Evolutionary conservation across 2,797 vertebrate species (phyloP).

Genomic region (Sandelia bainsii): DNA sequence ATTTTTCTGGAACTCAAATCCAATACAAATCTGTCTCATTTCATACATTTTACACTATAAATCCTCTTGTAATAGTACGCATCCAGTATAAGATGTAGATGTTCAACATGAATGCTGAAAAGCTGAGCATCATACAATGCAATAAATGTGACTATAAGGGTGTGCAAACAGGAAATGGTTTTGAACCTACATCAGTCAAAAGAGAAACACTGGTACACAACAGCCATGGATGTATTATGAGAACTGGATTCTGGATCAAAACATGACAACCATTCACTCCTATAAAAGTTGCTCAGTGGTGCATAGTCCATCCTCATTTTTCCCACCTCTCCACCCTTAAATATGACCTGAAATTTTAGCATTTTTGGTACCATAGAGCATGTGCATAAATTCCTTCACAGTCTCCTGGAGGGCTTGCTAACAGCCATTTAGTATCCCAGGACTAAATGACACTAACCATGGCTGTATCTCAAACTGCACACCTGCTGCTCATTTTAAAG

Average conservation of each 20-base stretch:
- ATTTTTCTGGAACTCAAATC: slow-evolving; percentile 40
- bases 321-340: too few species aligned
- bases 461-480: background rate
- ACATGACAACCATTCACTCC: too few species aligned
- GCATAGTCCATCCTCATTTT: too few species aligned
- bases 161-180: background rate
- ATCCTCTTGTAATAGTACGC: slow-evolving; percentile 16
- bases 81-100: slow-evolving; percentile 12
- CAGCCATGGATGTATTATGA: too few species aligned
- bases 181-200: background rate
- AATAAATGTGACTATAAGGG: background rate
- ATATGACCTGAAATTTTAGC: too few species aligned
- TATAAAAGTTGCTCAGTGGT: too few species aligned
- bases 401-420: too few species aligned
- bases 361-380: too few species aligned
- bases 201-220: slow-evolving; percentile 3
- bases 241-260: too few species aligned
- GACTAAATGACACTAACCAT: background rate
- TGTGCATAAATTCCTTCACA: too few species aligned
- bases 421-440: background rate
- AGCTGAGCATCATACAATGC: background rate
- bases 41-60: slow-evolving; percentile 41
- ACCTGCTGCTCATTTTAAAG: slow-evolving; percentile 4
- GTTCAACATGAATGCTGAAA: slow-evolving; percentile 9
- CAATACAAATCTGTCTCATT: slow-evolving; percentile 40